These are phyloP conservation scores for Phocoena sinus DNA, from an alignment of 2,113 vertebrate genomes.

Conservation along the genomic window DNA sequence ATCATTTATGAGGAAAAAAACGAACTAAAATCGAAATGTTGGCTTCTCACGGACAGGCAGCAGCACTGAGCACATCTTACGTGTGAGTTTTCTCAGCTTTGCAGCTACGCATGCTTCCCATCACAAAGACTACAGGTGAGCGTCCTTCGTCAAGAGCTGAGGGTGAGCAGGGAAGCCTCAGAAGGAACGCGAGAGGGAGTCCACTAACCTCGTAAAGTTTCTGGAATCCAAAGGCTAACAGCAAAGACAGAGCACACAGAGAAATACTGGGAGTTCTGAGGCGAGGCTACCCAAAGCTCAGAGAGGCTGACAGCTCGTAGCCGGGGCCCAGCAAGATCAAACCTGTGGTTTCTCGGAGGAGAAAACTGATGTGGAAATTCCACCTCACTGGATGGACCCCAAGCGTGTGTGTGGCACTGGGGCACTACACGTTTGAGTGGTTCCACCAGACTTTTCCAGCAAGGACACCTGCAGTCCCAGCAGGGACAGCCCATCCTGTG, in stretches of 20 bases:
- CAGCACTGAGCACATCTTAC: too few species aligned
- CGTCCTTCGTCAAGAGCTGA: background rate
- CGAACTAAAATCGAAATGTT: background rate
- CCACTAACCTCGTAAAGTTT: background rate
- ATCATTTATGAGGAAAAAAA: background rate
- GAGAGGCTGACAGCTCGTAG: background rate
- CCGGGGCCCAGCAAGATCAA: background rate
- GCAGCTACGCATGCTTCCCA: too few species aligned
- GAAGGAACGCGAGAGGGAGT: background rate
- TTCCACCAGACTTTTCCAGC: background rate
- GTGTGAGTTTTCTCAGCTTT: too few species aligned
- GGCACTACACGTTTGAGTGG: background rate
- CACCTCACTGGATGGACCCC: background rate
- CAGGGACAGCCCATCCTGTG: background rate
- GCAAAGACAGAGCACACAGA: background rate
- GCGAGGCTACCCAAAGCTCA: background rate
- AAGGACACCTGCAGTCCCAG: background rate
- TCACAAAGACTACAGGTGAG: background rate
- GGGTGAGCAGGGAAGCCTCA: background rate
- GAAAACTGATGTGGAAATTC: background rate
- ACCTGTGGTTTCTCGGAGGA: background rate
- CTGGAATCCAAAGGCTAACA: background rate
- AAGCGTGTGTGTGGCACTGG: accelerated
- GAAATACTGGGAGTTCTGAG: background rate
- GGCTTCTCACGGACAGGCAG: background rate